Evolutionary conservation across 1,140 invertebrate genomes (phyloP), one percentile per base, ranked within the genome.

Genomic region (Drosophila repletoides): DNA sequence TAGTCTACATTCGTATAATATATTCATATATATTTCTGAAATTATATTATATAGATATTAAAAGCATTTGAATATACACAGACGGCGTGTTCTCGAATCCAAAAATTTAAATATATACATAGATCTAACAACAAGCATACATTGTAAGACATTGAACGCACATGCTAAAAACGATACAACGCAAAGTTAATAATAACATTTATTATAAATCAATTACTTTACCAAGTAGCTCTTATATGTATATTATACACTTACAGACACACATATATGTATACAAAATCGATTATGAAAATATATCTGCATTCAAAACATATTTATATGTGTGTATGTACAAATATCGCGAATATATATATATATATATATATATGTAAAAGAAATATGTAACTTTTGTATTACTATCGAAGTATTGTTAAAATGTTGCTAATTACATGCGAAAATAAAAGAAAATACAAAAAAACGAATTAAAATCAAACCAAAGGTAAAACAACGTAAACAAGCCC

Each of bases 401-500:
- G 34, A 65, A 31, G 21, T 46, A 56, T 48, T 65, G 61, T 65
- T 65, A 46, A 46, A 46, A 58, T 33, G 40, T 60, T 49, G 45
- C 34, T 60, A 33, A 49, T 22, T 41, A 41, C 5, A 12, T 28
- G 9, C 6, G 12, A 52, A 38, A 29, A 19, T 15, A 48, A 22
- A 12, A 21, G 33, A 53, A 21, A 19, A 36, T 6, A 36, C 34
- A 15, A 38, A 1, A 38, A 12, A 36, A 17, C 15, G 19, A 31
- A 21, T 7, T 7, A 29, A 46, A 48, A 53, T 49, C 33, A 75
- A n/a, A 76, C 26, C 34, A 29, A 51, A 41, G 14, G 34, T 24
- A 31, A 56, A 26, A n/a, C 19, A 60, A 49, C 46, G 69, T 64
- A 79, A 79, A 65, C 59, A 46, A 79, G 40, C 70, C 76, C 76